phyloP scores from a whole-genome alignment of 1,140 invertebrate genomes.

The Pemphigus obesinymphae region DNA sequence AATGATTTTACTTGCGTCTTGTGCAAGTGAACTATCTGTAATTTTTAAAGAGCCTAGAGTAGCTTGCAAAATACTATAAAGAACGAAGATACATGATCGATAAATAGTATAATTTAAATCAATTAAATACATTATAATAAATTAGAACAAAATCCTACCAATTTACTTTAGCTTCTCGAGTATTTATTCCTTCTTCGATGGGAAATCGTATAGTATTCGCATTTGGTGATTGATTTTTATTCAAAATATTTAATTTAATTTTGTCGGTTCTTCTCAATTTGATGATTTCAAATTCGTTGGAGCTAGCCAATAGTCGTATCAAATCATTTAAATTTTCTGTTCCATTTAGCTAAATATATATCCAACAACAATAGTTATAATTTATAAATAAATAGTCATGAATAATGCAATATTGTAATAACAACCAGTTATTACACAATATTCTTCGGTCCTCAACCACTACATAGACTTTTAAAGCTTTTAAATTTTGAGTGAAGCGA shows the following conservation, averaged over 20 bases:
- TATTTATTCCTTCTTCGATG: constrained; percentile 60
- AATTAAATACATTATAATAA: background rate
- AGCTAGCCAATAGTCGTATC: constrained; percentile 54
- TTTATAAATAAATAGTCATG: no score
- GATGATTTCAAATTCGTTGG: constrained; percentile 61
- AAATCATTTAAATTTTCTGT: constrained; percentile 52
- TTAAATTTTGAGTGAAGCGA: no score
- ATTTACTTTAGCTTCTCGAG: constrained; percentile 62
- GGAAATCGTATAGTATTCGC: constrained; percentile 57
- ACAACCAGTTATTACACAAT: no score
- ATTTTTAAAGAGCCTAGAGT: constrained; percentile 65
- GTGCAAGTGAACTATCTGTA: constrained; percentile 61
- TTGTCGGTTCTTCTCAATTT: constrained; percentile 60
- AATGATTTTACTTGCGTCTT: constrained; percentile 67
- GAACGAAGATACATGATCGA: background rate
- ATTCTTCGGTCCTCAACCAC: no score
- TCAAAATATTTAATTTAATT: constrained; percentile 58
- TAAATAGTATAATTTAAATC: background rate
- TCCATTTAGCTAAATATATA: constrained; percentile 51
- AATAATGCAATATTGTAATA: no score
- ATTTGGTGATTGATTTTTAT: constrained; percentile 55
- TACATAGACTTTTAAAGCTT: no score
- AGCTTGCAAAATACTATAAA: constrained; percentile 53
- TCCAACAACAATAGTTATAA: background rate
- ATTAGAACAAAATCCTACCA: constrained; percentile 53